Conservation (phyloP, 2,113 vertebrate species). For the Ailurus styani region DNA sequence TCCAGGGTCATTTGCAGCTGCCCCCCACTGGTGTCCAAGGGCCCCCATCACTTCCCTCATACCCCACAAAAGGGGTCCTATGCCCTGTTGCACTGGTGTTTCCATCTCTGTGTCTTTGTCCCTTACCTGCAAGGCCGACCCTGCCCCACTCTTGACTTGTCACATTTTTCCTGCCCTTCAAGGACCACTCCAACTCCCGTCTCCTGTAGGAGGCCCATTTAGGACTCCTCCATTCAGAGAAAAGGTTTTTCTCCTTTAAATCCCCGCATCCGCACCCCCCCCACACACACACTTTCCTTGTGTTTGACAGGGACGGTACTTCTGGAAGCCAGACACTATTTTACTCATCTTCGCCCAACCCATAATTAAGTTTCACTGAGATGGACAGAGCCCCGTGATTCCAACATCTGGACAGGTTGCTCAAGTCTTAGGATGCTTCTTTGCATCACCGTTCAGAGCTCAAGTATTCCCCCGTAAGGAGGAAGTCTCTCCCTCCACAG, state of each 20-base stretch:
- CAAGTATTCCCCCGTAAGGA: not conserved
- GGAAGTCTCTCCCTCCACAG: not conserved
- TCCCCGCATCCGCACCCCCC: rapidly evolving
- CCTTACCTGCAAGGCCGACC: not conserved
- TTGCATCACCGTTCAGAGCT: not conserved
- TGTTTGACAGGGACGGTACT: not conserved
- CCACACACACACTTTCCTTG: not conserved
- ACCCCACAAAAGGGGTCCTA: not conserved
- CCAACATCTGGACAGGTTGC: not conserved
- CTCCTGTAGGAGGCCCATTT: not conserved
- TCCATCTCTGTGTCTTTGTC: not conserved
- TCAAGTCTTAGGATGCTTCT: not conserved
- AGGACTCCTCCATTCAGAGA: not conserved
- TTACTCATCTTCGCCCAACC: not conserved
- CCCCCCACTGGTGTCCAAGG: no score
- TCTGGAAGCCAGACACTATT: not conserved
- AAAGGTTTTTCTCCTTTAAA: not conserved
- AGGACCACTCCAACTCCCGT: not conserved
- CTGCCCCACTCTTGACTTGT: not conserved
- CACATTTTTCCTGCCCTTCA: not conserved
- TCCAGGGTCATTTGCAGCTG: not conserved
- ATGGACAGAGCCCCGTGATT: not conserved
- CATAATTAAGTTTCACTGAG: not conserved
- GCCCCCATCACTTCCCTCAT: not conserved
- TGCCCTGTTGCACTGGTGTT: not conserved